These are phyloP conservation scores for Lordiphosa stackelbergi DNA, from an alignment of 1,140 invertebrate species.

Conservation along the genomic window DNA sequence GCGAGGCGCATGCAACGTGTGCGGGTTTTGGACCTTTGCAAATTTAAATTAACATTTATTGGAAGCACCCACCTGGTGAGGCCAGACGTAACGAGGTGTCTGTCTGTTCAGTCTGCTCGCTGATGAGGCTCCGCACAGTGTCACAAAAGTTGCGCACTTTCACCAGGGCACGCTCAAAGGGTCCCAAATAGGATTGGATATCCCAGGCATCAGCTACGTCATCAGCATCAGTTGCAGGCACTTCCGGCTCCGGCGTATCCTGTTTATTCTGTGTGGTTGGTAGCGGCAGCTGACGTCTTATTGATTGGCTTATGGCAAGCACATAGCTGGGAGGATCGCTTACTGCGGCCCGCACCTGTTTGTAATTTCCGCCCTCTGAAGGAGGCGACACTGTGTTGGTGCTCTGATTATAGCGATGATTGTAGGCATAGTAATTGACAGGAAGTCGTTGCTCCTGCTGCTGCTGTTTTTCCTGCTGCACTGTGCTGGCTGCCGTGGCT, in stretches of 20 bases:
- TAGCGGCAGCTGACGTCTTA: constrained; percentile 39
- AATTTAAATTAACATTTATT: constrained; percentile 11
- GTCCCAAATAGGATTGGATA: constrained; percentile 36
- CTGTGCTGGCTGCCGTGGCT: constrained; percentile 53
- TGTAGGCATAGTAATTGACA: constrained; percentile 70
- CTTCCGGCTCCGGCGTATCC: constrained; percentile 34
- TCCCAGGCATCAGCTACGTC: constrained; percentile 7
- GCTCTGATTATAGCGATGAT: constrained; percentile 59
- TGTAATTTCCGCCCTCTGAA: constrained; percentile 61
- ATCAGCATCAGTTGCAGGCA: constrained; percentile 16
- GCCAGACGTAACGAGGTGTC: background rate
- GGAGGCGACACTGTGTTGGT: constrained; percentile 5
- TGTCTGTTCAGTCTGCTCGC: constrained; percentile 7
- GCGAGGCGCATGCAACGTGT: constrained; percentile 12
- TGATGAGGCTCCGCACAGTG: constrained; percentile 44
- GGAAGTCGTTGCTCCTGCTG: constrained; percentile 44
- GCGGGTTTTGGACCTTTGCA: constrained; percentile 3
- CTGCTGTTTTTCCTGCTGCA: constrained; percentile 29
- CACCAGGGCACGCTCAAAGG: constrained; percentile 41
- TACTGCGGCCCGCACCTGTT: constrained; percentile 41
- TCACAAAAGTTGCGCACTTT: constrained; percentile 60
- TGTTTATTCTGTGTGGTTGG: constrained; percentile 1
- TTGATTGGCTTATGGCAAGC: constrained; percentile 56
- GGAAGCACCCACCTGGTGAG: constrained; percentile 33
- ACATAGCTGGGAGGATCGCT: constrained; percentile 52